Percentiles rank a stretch among this genome's conserved stretches.
Conservation (phyloP, 2,797 vertebrate genomes). For the Gallirallus australis region DNA sequence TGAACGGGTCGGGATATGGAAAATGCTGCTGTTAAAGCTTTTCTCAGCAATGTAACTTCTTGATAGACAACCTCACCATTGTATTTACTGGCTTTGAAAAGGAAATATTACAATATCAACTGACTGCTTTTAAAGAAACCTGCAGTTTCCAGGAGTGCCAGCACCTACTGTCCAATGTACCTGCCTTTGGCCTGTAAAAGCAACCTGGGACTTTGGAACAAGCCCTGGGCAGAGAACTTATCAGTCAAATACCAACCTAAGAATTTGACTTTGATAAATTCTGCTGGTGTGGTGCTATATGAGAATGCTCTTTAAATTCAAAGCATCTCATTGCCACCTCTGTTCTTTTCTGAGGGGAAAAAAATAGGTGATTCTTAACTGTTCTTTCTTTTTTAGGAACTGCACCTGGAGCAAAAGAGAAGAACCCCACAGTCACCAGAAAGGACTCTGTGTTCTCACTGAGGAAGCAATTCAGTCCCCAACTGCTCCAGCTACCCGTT, state of each 20-base stretch:
- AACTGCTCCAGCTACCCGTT: accelerated
- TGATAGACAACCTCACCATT: not conserved
- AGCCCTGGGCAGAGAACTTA: not conserved
- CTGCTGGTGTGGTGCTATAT: not conserved
- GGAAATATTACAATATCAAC: not conserved
- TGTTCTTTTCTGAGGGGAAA: not conserved
- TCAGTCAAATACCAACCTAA: not conserved
- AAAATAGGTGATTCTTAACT: not conserved
- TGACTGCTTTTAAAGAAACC: not conserved
- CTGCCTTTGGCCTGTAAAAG: not conserved
- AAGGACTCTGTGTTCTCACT: not conserved
- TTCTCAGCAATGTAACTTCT: not conserved
- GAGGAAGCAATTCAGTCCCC: not conserved
- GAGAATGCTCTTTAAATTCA: not conserved
- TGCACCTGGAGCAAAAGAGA: not conserved
- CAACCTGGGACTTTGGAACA: not conserved
- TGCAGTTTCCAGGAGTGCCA: not conserved
- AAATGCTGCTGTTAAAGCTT: not conserved
- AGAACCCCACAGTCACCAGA: not conserved
- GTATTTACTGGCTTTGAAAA: not conserved
- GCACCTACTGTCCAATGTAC: not conserved
- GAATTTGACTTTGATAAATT: not conserved
- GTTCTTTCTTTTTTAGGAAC: not conserved
- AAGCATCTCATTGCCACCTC: not conserved
- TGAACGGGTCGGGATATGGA: not conserved